These are phyloP conservation scores for Acromyrmex heyeri DNA, from an alignment of 1,140 invertebrate genomes.

Conservation along the genomic window DNA sequence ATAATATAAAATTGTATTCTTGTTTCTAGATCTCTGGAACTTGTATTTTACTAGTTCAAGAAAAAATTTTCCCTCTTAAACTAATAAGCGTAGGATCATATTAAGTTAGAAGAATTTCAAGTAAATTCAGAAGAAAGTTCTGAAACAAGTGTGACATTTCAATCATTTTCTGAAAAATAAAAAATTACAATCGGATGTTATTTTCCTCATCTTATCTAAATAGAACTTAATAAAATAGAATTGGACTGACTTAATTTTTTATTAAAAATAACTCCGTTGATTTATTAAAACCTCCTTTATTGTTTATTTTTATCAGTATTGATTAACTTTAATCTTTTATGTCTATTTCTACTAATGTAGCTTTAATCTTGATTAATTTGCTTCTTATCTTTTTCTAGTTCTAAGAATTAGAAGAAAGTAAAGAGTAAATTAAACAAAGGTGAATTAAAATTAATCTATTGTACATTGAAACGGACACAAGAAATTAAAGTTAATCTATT, in stretches of 20 bases:
- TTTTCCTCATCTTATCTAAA: neutral
- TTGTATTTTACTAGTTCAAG: neutral
- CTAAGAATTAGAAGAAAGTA: no score
- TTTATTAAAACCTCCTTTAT: no score
- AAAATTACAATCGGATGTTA: neutral
- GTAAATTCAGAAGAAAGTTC: slow-evolving; percentile 19
- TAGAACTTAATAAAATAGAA: neutral
- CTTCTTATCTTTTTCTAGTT: no score
- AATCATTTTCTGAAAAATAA: neutral
- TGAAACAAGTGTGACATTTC: slow-evolving; percentile 14
- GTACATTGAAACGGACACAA: no score
- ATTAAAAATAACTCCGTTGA: no score
- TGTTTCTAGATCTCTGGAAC: slow-evolving; percentile 34
- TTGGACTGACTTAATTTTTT: neutral
- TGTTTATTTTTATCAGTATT: no score
- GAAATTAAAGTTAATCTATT: no score
- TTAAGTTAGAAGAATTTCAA: slow-evolving; percentile 41
- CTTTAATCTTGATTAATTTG: no score
- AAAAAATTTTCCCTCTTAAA: neutral
- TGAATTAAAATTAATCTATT: no score
- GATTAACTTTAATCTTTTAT: no score
- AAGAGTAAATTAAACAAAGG: no score
- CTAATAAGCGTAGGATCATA: slow-evolving; percentile 53
- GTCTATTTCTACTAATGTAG: no score
- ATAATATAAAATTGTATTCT: slow-evolving; percentile 33